Base-by-base conservation (phyloP, 2,888 invertebrate species). In the Acleris cristana region DNA sequence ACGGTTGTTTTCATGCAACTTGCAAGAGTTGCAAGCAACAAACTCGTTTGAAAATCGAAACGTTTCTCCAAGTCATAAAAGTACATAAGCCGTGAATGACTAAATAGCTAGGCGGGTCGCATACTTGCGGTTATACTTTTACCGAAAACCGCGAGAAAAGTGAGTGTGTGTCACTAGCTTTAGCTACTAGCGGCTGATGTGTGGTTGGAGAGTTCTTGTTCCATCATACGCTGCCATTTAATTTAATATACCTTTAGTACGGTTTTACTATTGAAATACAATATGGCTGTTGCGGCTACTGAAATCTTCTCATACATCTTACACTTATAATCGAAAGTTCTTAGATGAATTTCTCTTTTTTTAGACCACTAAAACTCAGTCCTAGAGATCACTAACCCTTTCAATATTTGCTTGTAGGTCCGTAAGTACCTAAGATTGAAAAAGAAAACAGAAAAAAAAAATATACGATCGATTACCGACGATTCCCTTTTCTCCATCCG, bases 131-230 rank as follows among this genome's bases (percentile, higher is more conserved):
- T 86, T 71, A 69, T 69, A 83, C 82, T 88, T 87, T 86, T 85
- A 82, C 85, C 77, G 73, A 72, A 75, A 80, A 80, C 82, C 81
- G 74, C 81, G 77, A 73, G 78, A 77, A 82, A 83, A 82, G 79
- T 74, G 76, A 79, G 76, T 78, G 77, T 82, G 79, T 83, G 87
- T 84, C 87, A 80, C 74, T 79, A 77, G 79, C 85, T 85, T 87
- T 84, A 86, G 72, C 72, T 78, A 80, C 81, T 81, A 78, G 80
- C 75, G 74, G 72, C 70, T 86, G 87, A 89, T 83, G 82, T 87
- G 88, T 80, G 86, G 89, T 89, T 83, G 76, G 70, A 74, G 74
- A 10, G 45, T 18, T 34, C 21, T 51, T 52, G 61, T 56, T 45
- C 52, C n/a, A 52, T 40, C 18, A 53, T 66, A 26, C 40, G 56